Evolutionary conservation across 2,888 invertebrate species (phyloP).

Genomic region (Eumerus sabulonum): DNA sequence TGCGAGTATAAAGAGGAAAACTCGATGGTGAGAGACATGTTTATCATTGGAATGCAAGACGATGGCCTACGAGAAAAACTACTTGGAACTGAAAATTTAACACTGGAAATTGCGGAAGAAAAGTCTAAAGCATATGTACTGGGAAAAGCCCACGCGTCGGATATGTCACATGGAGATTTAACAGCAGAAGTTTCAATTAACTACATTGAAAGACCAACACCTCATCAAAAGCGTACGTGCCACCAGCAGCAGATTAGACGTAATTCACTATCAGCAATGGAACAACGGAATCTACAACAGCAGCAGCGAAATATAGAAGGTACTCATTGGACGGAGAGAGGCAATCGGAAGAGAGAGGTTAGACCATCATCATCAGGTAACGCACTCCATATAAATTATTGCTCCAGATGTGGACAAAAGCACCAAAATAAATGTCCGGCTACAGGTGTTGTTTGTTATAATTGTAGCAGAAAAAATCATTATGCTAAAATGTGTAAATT

Average conservation of each 20-base stretch:
- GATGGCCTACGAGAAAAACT: conserved; percentile 17
- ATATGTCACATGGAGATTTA: conserved; percentile 16
- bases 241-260: background rate
- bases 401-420: too few relatives aligned
- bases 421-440: conserved; percentile 14
- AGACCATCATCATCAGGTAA: conserved; percentile 10
- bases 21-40: conserved; percentile 22
- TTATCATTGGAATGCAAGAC: conserved; percentile 8
- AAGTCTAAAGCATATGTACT: conserved; percentile 13
- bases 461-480: conserved; percentile 7
- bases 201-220: background rate
- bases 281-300: background rate
- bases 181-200: conserved; percentile 3
- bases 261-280: background rate
- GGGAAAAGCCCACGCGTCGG: conserved; percentile 15
- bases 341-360: background rate
- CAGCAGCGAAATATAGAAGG: background rate
- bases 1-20: conserved; percentile 5
- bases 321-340: background rate
- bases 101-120: conserved; percentile 5
- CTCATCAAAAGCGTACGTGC: conserved; percentile 5
- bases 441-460: background rate
- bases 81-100: conserved; percentile 5
- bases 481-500: conserved; percentile 20
- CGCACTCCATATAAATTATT: too few relatives aligned